Evolutionary conservation across 37 sponge, comb jelly and placozoan genomes (phyloP).

Genomic region (Geodia barretti): DNA sequence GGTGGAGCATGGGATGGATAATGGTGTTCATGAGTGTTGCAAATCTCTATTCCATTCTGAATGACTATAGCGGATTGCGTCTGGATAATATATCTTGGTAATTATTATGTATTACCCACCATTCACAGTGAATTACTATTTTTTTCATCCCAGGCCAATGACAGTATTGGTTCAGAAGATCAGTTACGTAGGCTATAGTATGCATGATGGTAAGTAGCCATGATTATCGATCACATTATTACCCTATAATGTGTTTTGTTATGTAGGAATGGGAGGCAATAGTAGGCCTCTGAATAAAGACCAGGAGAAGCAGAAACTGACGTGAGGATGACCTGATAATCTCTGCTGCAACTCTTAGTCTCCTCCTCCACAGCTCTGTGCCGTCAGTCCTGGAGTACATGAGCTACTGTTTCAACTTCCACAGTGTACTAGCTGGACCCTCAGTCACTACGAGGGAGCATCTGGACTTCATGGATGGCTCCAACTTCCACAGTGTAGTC

Average conservation of each 20-base stretch:
- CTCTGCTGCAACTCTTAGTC: neutral
- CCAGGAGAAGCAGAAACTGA: constrained; percentile 27
- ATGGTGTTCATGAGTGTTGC: too few relatives aligned
- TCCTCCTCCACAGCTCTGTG: neutral
- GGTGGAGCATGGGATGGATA: too few relatives aligned
- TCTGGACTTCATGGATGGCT: constrained; percentile 73
- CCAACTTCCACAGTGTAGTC: constrained; percentile 42
- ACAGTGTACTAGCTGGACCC: constrained; percentile 75
- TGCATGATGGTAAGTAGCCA: constrained; percentile 71
- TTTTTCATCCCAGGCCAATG: neutral
- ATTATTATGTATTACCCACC: too few relatives aligned
- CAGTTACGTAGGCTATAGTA: constrained; percentile 53
- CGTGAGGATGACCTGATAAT: too few relatives aligned
- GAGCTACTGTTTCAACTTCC: constrained; percentile 83
- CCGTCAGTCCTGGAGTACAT: constrained; percentile 72
- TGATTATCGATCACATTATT: neutral
- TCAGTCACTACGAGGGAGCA: constrained; percentile 64
- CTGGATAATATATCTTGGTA: too few relatives aligned
- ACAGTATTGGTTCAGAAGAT: constrained; percentile 59
- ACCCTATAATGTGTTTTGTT: too few relatives aligned
- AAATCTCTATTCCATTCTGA: too few relatives aligned
- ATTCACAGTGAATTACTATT: too few relatives aligned
- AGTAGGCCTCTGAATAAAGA: constrained; percentile 59
- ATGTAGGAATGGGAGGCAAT: constrained; percentile 43
- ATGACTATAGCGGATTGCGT: too few relatives aligned